Conservation (phyloP, 2,113 vertebrate genomes). For the Passer montanus region DNA sequence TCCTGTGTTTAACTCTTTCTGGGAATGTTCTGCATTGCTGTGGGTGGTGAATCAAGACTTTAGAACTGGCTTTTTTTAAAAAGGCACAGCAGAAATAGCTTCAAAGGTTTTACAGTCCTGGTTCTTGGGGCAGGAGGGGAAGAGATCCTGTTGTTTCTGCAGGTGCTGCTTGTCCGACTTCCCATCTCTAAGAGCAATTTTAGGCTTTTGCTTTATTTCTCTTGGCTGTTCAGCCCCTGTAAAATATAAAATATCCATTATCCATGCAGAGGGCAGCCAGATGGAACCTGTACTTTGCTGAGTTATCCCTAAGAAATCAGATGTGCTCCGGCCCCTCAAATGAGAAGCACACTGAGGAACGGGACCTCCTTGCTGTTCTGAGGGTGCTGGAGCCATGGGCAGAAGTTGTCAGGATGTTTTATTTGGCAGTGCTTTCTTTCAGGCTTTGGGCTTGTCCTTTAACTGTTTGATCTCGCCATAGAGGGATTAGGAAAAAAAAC, state of each 20-base stretch:
- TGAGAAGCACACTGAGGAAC: background rate
- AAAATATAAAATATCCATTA: background rate
- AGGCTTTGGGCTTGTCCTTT: background rate
- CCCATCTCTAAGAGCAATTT: background rate
- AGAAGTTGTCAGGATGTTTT: background rate
- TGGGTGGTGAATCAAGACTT: background rate
- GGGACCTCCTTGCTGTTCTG: background rate
- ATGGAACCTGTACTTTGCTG: background rate
- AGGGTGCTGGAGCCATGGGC: background rate
- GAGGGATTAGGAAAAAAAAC: background rate
- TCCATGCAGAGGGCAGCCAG: background rate
- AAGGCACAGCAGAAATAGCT: background rate
- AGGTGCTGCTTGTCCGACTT: background rate
- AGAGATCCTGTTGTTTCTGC: background rate
- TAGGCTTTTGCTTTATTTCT: background rate
- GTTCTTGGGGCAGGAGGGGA: background rate
- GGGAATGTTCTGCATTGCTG: background rate
- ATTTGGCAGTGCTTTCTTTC: background rate
- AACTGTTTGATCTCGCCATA: background rate
- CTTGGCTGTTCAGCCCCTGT: background rate
- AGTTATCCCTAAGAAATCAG: background rate
- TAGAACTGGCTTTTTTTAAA: background rate
- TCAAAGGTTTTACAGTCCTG: background rate
- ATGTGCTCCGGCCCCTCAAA: background rate
- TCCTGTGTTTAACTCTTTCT: conserved; percentile 44